Conservation (phyloP, 2,113 vertebrate genomes). For the Pleuronectes platessa region DNA sequence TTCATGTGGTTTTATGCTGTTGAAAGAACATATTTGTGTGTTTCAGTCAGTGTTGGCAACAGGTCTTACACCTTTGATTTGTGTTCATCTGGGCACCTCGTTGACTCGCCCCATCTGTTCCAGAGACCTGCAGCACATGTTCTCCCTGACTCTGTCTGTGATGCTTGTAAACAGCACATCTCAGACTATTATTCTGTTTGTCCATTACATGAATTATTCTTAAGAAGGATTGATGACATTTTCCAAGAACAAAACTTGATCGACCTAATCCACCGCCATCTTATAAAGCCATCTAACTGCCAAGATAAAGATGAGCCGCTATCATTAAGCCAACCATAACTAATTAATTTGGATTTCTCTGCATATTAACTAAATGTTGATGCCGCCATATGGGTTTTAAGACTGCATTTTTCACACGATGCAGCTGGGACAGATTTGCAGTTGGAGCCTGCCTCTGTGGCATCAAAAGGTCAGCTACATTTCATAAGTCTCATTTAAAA, state of each 20-base stretch:
- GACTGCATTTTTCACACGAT: slow-evolving; percentile 14
- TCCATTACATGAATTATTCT: no score
- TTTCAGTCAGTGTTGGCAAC: not conserved
- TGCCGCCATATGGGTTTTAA: not conserved
- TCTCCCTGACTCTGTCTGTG: not conserved
- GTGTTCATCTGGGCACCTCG: not conserved
- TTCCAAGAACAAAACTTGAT: not conserved
- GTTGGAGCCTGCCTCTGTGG: slow-evolving; percentile 22
- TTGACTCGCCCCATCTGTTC: not conserved
- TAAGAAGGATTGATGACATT: not conserved
- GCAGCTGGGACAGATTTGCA: slow-evolving; percentile 22
- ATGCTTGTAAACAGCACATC: not conserved
- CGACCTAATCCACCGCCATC: not conserved
- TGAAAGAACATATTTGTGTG: not conserved
- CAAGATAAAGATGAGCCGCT: not conserved
- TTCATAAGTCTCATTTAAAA: slow-evolving; percentile 65
- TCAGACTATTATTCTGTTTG: not conserved
- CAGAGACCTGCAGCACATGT: not conserved
- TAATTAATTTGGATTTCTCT: not conserved
- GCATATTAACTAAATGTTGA: not conserved
- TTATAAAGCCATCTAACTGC: not conserved
- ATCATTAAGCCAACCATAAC: not conserved
- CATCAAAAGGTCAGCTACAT: slow-evolving; percentile 48
- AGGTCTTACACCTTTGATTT: not conserved
- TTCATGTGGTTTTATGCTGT: not conserved